These are phyloP conservation scores for Cephalopholis sonnerati DNA, from an alignment of 2,113 vertebrate species.

Conservation along the genomic window DNA sequence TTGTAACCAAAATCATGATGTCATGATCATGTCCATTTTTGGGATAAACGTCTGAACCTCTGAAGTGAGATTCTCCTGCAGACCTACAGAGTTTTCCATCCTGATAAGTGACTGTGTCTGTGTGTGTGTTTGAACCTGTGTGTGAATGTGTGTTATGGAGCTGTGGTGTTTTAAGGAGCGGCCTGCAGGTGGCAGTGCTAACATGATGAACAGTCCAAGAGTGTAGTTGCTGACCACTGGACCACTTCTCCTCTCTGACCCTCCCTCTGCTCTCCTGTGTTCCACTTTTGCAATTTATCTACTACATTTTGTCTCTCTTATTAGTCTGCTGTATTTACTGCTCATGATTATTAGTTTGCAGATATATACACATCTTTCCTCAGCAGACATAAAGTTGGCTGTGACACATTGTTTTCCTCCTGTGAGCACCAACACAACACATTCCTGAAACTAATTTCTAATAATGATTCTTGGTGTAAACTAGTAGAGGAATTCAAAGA, in stretches of 20 bases:
- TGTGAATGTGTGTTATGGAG: background rate
- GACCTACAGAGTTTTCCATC: background rate
- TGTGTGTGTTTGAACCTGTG: constrained; percentile 6
- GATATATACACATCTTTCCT: background rate
- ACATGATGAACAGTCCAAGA: constrained; percentile 11
- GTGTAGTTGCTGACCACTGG: background rate
- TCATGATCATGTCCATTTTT: too few relatives aligned
- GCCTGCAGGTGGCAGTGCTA: constrained; percentile 74
- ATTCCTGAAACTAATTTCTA: constrained; percentile 15
- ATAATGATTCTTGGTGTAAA: background rate
- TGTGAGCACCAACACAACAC: background rate
- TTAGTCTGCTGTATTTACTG: background rate
- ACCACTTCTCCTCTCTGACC: background rate
- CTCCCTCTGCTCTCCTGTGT: background rate
- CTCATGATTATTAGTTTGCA: background rate
- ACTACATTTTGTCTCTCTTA: background rate
- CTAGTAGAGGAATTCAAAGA: background rate
- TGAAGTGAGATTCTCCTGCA: too few relatives aligned
- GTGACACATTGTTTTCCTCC: background rate
- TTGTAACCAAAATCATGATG: background rate
- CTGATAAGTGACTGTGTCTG: background rate
- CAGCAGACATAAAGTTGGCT: background rate
- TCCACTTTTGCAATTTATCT: background rate
- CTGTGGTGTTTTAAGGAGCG: background rate
- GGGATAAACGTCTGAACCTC: too few relatives aligned